A percentile compares a stretch with the other conserved stretches of the same genome.
Conservation (phyloP, 2,113 vertebrate genomes). For the Lycocorax pyrrhopterus region DNA sequence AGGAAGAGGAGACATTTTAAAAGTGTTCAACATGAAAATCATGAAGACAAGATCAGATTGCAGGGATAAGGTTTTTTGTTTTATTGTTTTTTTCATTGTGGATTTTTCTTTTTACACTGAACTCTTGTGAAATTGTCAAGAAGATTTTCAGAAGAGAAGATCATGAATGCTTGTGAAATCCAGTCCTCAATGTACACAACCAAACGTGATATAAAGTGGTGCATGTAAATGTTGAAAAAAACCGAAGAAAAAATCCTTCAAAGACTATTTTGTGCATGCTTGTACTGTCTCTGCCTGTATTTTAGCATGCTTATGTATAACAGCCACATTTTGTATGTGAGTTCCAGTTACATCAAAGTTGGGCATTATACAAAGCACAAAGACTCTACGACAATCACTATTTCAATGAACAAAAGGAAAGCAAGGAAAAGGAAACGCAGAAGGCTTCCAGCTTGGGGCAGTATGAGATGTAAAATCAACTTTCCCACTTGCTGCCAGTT, state of each 20-base stretch:
- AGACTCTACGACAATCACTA: constrained; percentile 78
- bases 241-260: background rate
- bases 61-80: background rate
- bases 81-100: background rate
- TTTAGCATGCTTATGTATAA: constrained; percentile 77
- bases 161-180: constrained; percentile 57
- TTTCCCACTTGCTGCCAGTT: constrained; percentile 6
- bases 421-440: background rate
- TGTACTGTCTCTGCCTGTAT: constrained; percentile 71
- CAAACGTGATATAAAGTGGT: constrained; percentile 66
- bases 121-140: constrained; percentile 50
- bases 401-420: constrained; percentile 45
- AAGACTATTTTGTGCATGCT: constrained; percentile 78
- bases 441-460: background rate
- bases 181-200: constrained; percentile 57
- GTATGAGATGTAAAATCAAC: constrained; percentile 12
- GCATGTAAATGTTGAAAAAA: constrained; percentile 75
- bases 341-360: constrained; percentile 66
- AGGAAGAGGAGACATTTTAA: constrained; percentile 48
- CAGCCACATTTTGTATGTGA: constrained; percentile 71
- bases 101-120: constrained; percentile 40
- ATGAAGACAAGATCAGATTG: constrained; percentile 42
- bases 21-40: constrained; percentile 26
- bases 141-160: constrained; percentile 54
- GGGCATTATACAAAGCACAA: constrained; percentile 82